phyloP scores from a whole-genome alignment of 2,888 invertebrate genomes.

The Eumerus sabulonum region DNA sequence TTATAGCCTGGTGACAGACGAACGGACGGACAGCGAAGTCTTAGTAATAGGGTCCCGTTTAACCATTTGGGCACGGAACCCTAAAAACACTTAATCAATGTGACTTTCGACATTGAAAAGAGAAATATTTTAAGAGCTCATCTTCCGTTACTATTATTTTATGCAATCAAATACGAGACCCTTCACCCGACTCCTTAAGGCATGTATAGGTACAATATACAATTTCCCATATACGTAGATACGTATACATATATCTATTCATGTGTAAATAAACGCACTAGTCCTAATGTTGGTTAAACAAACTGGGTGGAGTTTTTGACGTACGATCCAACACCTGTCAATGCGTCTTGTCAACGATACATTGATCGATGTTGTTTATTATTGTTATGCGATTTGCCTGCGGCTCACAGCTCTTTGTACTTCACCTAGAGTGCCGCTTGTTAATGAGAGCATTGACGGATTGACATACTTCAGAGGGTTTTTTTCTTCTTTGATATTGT shows the following conservation, averaged over 20 bases:
- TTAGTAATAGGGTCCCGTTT: no score
- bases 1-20: no score
- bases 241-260: not conserved
- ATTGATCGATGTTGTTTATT: slow-evolving; percentile 52
- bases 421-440: slow-evolving; percentile 37
- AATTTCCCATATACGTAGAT: no score
- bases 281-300: slow-evolving; percentile 12
- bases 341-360: slow-evolving; percentile 44
- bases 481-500: slow-evolving; percentile 51
- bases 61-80: no score
- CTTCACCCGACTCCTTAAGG: no score
- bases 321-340: slow-evolving; percentile 35
- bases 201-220: no score
- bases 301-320: slow-evolving; percentile 8
- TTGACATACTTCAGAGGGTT: slow-evolving; percentile 32
- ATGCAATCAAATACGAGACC: no score
- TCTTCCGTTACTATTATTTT: no score
- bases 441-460: slow-evolving; percentile 62
- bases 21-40: no score
- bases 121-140: no score
- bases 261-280: not conserved
- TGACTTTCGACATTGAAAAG: no score
- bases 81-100: no score
- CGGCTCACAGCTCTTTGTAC: slow-evolving; percentile 26
- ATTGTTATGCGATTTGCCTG: slow-evolving; percentile 47